These are phyloP conservation scores for Lampropteryx suffumata DNA, from an alignment of 2,888 invertebrate genomes.

Conservation along the genomic window DNA sequence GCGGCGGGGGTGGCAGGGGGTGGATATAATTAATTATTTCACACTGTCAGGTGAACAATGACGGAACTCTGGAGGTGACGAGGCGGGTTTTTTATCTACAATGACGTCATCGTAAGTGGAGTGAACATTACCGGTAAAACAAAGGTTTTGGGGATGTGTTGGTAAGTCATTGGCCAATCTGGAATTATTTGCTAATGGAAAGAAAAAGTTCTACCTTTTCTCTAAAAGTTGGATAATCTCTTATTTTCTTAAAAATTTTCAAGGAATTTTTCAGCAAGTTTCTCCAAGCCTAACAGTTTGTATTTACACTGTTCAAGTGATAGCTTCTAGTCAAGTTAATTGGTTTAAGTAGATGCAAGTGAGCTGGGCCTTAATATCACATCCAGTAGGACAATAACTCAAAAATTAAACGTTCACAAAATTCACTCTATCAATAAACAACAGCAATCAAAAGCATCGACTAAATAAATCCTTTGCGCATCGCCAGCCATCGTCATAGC, in stretches of 20 bases:
- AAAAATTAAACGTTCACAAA: conserved; percentile 5
- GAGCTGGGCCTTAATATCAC: too few species aligned
- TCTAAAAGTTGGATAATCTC: too few species aligned
- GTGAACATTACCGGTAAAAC: conserved; percentile 12
- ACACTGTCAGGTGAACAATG: conserved; percentile 80
- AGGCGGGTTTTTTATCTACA: conserved; percentile 58
- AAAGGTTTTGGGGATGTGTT: conserved; percentile 12
- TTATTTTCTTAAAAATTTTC: too few species aligned
- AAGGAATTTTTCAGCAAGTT: too few species aligned
- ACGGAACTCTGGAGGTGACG: conserved; percentile 62
- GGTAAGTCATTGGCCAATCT: neutral
- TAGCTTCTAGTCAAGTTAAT: too few species aligned
- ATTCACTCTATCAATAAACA: conserved; percentile 12
- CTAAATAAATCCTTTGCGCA: conserved; percentile 31
- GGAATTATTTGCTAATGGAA: too few species aligned
- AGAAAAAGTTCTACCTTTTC: too few species aligned
- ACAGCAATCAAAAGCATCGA: conserved; percentile 23
- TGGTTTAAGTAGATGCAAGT: too few species aligned
- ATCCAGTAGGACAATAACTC: neutral
- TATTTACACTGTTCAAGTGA: too few species aligned
- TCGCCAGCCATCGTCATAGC: conserved; percentile 24
- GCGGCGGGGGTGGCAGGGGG: conserved; percentile 39
- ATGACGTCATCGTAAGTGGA: conserved; percentile 20
- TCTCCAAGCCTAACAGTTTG: too few species aligned
- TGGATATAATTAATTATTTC: conserved; percentile 71